Percentiles rank a stretch among this genome's conserved stretches.
Evolutionary conservation across 2,113 vertebrate genomes (phyloP).

Genomic region (Dascyllus trimaculatus): DNA sequence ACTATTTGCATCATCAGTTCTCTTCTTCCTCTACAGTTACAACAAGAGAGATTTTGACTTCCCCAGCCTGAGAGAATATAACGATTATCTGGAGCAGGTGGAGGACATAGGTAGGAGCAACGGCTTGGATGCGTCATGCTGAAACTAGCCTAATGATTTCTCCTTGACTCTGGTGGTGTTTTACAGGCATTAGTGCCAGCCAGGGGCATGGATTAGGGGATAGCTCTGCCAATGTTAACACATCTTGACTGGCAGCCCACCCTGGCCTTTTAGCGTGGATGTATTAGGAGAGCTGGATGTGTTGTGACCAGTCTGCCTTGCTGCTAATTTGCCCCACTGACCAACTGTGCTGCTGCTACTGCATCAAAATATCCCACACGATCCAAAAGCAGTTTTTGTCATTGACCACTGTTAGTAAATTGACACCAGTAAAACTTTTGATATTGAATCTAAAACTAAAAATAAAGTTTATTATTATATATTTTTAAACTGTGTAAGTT

Average conservation of each 20-base stretch:
- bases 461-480: too few species aligned
- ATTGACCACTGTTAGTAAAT: not conserved
- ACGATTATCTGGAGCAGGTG: slow-evolving; percentile 96
- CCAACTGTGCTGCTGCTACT: not conserved
- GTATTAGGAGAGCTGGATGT: slow-evolving; percentile 20
- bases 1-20: slow-evolving; percentile 48
- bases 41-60: slow-evolving; percentile 98
- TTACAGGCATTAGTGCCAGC: slow-evolving; percentile 39
- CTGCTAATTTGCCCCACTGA: not conserved
- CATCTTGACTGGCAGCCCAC: slow-evolving; percentile 31
- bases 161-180: slow-evolving; percentile 38
- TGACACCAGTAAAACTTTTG: too few species aligned
- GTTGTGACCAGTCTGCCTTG: not conserved
- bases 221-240: slow-evolving; percentile 25
- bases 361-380: too few species aligned
- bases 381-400: not conserved
- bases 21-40: slow-evolving; percentile 87
- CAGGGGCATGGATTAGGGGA: slow-evolving; percentile 26
- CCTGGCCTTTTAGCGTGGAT: slow-evolving; percentile 18
- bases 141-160: slow-evolving; percentile 42
- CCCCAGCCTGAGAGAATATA: slow-evolving; percentile 91
- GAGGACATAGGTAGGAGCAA: slow-evolving; percentile 93
- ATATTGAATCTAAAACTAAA: too few species aligned
- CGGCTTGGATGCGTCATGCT: slow-evolving; percentile 9
- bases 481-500: too few species aligned